phyloP scores from a whole-genome alignment of 2,888 invertebrate genomes.

The Phalera bucephala region DNA sequence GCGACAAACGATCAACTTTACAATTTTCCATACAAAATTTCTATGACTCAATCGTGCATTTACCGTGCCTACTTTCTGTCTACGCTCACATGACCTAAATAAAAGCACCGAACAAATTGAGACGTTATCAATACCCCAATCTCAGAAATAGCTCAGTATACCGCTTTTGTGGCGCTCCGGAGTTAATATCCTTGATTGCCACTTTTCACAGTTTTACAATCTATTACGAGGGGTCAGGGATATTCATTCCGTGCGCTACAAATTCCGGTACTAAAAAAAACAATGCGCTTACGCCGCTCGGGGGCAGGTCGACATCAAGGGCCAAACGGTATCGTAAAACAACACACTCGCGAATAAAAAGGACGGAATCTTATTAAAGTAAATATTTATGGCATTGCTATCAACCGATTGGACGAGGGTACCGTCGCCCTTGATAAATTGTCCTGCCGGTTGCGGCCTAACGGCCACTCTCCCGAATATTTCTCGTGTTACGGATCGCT shows the following conservation, averaged over 20 bases:
- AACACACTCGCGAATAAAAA: slow-evolving; percentile 71
- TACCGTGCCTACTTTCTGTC: slow-evolving; percentile 4
- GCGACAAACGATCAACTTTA: slow-evolving; percentile 31
- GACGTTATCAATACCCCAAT: background rate
- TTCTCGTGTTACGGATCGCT: slow-evolving; percentile 66
- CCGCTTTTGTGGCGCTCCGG: slow-evolving; percentile 3
- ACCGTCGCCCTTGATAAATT: slow-evolving; percentile 76
- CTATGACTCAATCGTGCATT: slow-evolving; percentile 14
- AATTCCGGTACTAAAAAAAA: slow-evolving; percentile 58
- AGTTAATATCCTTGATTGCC: slow-evolving; percentile 16
- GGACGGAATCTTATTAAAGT: slow-evolving; percentile 82
- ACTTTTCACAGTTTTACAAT: slow-evolving; percentile 30
- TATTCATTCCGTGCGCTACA: slow-evolving; percentile 52
- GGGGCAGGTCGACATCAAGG: slow-evolving; percentile 63
- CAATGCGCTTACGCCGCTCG: slow-evolving; percentile 61
- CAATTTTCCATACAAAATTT: slow-evolving; percentile 23
- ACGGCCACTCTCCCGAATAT: slow-evolving; percentile 68
- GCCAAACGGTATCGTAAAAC: slow-evolving; percentile 76
- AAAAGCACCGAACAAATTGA: slow-evolving; percentile 1
- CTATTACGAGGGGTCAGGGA: slow-evolving; percentile 37
- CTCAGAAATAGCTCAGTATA: slow-evolving; percentile 4
- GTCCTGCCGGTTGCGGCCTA: slow-evolving; percentile 69
- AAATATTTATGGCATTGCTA: slow-evolving; percentile 82
- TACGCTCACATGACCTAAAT: background rate
- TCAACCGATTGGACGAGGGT: slow-evolving; percentile 80